Base-by-base conservation (phyloP, 2,888 invertebrate genomes). In the Mimumesa dahlbomi region DNA sequence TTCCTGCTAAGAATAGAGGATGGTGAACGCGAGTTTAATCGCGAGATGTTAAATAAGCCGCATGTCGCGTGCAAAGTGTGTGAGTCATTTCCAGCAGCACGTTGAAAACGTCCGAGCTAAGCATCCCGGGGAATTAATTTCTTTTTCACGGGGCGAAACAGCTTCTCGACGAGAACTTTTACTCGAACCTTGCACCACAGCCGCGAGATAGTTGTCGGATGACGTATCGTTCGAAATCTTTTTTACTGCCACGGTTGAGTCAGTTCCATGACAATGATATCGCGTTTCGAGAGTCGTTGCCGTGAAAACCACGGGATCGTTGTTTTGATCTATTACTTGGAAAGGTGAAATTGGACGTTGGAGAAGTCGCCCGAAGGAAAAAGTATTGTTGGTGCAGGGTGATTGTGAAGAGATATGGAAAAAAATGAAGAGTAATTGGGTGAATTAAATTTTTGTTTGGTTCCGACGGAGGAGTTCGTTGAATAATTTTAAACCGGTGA, bases 101-200 rank as follows among this genome's bases (percentile, higher is more conserved):
- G 56, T 49, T 64, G 36, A 31, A n/a, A 36, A 29, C 52, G 52
- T 25, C 18, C 22, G 31, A 48, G 42, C 49, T 42, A 50, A 56
- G 34, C 53, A 42, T 45, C 38, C 66, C 43, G 31, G 45, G 19
- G n/a, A n/a, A n/a, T n/a, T n/a, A n/a, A n/a, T n/a, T n/a, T n/a
- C n/a, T n/a, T n/a, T n/a, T n/a, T n/a, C n/a, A n/a, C n/a, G n/a
- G n/a, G n/a, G n/a, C n/a, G 72, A 25, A 25, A 7, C 62, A 61
- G 71, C 56, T 75, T 53, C 54, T 54, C 50, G 62, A 34, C n/a
- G n/a, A n/a, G n/a, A 58, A 75, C 67, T 75, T 75, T 75, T 64
- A 45, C 63, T 66, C 56, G 5, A 56, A 57, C 53, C 54, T 53
- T 18, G 31, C 34, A 53, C n/a, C n/a, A 45, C 45, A 19, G 19